A percentile compares a stretch with the other conserved stretches of the same genome.
Conservation (phyloP, 2,888 invertebrate species). For the Magallana nippona region DNA sequence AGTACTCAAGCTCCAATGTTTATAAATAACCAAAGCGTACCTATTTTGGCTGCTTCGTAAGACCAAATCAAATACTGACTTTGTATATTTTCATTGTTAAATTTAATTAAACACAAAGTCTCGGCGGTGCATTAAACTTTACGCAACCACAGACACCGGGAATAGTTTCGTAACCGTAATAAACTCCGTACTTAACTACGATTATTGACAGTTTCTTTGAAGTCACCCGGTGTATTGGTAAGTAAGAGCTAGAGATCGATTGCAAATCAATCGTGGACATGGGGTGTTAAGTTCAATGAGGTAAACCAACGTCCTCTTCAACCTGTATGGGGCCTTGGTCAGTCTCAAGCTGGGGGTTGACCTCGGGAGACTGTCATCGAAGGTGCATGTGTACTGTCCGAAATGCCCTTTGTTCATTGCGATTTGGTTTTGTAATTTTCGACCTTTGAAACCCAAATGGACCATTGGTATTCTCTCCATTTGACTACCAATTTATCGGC, state of each 20-base stretch:
- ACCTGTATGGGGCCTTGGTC: background rate
- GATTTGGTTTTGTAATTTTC: too few relatives aligned
- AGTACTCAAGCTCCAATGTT: too few relatives aligned
- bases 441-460: too few relatives aligned
- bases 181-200: background rate
- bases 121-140: background rate
- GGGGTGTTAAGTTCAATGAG: background rate
- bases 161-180: constrained; percentile 21
- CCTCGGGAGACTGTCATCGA: too few relatives aligned
- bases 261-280: constrained; percentile 4
- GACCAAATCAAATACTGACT: background rate
- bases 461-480: too few relatives aligned
- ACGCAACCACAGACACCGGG: background rate
- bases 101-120: background rate
- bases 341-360: background rate
- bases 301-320: background rate
- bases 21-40: too few relatives aligned
- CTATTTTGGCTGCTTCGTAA: constrained; percentile 11
- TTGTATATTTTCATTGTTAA: background rate
- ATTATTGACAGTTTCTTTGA: background rate
- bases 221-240: constrained; percentile 1
- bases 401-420: too few relatives aligned
- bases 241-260: background rate
- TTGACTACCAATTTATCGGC: too few relatives aligned
- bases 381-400: too few relatives aligned